Base-by-base conservation (phyloP, 1,140 invertebrate species). In the Drosophila sturtevanti region DNA sequence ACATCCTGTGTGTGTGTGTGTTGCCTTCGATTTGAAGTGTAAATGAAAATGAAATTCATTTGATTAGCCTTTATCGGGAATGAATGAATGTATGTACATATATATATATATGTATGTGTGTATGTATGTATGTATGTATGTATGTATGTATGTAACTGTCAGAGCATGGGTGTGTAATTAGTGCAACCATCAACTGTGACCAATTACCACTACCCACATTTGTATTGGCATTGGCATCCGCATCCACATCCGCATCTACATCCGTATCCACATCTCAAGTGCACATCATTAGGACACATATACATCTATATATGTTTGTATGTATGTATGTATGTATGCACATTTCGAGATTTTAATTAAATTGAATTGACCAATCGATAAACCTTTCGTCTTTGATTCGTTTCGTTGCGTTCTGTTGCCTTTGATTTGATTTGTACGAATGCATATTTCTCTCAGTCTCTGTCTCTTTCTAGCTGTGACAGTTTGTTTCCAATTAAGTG, bases 341-440 rank as follows among this genome's bases (percentile, higher is more conserved):
- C 79, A 78, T 70, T 82, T 74, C 55, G 61, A 66, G 81, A 81
- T 86, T 81, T 74, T 75, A 86, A 78, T 86, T 71, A 85, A 86
- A 75, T 75, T 75, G 71, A 64, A 71, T 41, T 72, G 72, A 72
- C 61, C 68, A 63, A 54, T 72, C 69, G 35, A 55, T 59, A 60
- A 59, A 55, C 76, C 63, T 80, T 69, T 79, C 56, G 48, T 48
- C 48, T 63, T 77, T 70, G 59, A 55, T 63, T 63, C 60, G 58
- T 63, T 62, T 61, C 27, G 31, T 58, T 56, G 67, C 41, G 38
- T 48, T 73, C 56, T 56, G 10, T 55, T 44, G 59, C 31, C 55
- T 75, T 59, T 69, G 60, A 12, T 70, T 77, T 70, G 58, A 68
- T 66, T 72, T 65, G 65, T 38, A 48, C 41, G 22, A 37, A 37